Base-by-base conservation (phyloP, 1,140 invertebrate species). In the Rhynchophorus ferrugineus region DNA sequence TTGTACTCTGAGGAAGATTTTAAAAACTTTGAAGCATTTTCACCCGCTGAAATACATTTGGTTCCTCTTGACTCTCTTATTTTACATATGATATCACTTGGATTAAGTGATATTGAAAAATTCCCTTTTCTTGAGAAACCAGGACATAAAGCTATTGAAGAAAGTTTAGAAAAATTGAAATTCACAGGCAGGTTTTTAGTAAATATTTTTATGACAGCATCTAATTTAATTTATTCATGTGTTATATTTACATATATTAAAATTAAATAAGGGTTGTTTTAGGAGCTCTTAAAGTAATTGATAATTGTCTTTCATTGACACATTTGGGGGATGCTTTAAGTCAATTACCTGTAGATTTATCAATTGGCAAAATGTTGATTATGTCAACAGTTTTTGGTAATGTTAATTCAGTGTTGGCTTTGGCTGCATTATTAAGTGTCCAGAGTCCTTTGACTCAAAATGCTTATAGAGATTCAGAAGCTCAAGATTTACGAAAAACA, bases 91-190 rank as follows among this genome's bases (percentile, higher is more conserved):
- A 84, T 96, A 34, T 83, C 93, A 0, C 85, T 99, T 77, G 95
- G 95, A 0, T 75, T 99, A 19, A 89, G 83, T 38, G 88, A 97
- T 75, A 85, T 89, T 7, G 74, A 90, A 29, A 82, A 87, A 63
- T 99, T 99, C 76, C 95, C 95, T 1, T 99, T 98, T 68, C 82
- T 99, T 34, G 95, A 99, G 72, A 76, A 88, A 18, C 96, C 96
- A 11, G 75, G 81, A 11, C 65, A 77, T 17, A 82, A 89, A 34
- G 86, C 78, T 38, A 80, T 99, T 44, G 94, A 98, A 69, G 87
- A 89, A 66, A 84, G 93, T 0, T 75, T 98, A 46, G 68, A 84
- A 34, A 84, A 84, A 39, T 71, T 98, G 8, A 94, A 94, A 73
- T 87, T 94, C 68, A 85, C 92, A 80, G 86, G 51, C 35, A 44